Base-by-base conservation (phyloP, 2,113 vertebrate species). In the Hystrix brachyura region DNA sequence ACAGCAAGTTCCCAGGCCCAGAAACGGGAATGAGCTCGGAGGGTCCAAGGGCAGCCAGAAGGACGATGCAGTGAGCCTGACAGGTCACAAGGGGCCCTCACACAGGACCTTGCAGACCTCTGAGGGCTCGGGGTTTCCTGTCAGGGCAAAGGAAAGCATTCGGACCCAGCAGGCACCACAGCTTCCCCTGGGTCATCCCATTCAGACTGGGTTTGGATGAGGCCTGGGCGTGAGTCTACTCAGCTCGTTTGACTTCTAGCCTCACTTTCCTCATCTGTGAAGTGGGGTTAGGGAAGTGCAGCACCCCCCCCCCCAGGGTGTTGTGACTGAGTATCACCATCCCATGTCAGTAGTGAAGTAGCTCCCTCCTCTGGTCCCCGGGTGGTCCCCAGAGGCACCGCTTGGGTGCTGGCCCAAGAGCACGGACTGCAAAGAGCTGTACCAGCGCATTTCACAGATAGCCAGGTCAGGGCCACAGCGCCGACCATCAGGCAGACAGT, bases 211-310 rank as follows among this genome's bases (percentile, higher is more conserved):
- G 69, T 65, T 95, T 84, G 55, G 60, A 90, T 14, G 48, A 64
- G 34, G 23, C 34, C 43, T 59, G 38, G 53, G 11, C 72, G 12
- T 81, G 59, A 94, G 14, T 27, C 60, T n/a, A 43, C 60, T 76
- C 38, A 51, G 48, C 60, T 48, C 43, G 7, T 9, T 72, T 67
- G 82, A 76, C 29, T 55, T 69, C 79, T 17, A 8, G 23, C 17
- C 51, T 97, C 48, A 74, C 51, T 53, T 90, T 94, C 46, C 67
- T 89, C 65, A 80, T 85, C 57, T 93, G 34, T 74, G 34, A 89
- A 80, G 57, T 21, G 29, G 53, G 59, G 17, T 34, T 53, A 65
- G 46, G 53, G 34, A 94, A 78, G 74, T 18, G 32, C 23, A 60
- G 10, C n/a, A n/a, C n/a, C n/a, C n/a, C 38, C 38, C 38, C 32